Evolutionary conservation across 2,888 invertebrate genomes (phyloP), one percentile per base, ranked within the genome.

Genomic region (Synanthedon formicaeformis): DNA sequence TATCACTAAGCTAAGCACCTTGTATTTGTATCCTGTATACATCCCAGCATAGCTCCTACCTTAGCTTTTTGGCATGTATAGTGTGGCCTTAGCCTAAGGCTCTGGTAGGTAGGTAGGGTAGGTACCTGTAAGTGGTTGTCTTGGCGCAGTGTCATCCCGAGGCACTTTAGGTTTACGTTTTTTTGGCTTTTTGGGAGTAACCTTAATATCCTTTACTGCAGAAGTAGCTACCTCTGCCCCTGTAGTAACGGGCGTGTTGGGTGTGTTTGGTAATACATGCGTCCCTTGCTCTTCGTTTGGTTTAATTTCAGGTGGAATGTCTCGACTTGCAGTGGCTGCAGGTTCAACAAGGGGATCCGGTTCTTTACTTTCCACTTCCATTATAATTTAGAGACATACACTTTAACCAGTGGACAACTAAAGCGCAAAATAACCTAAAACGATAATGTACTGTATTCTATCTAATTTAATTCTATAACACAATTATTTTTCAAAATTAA

Each of bases 61-160:
- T 8, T 27, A 27, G 27, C 27, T 34, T 34, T 10, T 10, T 34
- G 10, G 34, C 10, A 10, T 10, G 34, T 34, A 34, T 34, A 34
- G 34, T 34, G 34, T 34, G 34, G 34, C 10, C 10, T 34, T 34
- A 34, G 34, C 10, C 34, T 34, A 34, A 34, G 34, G 10, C 10
- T 34, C 27, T 27, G 27, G n/a, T n/a, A n/a, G n/a, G n/a, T n/a
- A n/a, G n/a, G 34, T 34, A 5, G 34, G 34, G 34, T 8, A 34
- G 34, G 10, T 71, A 90, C 93, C 93, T 54, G 93, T 93, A 12
- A 93, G 81, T 8, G 93, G 93, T 65, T 92, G 92, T 52, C 92
- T 86, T 1, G 93, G 93, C 1, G 93, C 93, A 51, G 92, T 92
- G 11, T 89, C 89, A 72, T 93, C 93, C 59, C 92, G 90, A 0